Percentiles rank a stretch among this genome's conserved stretches.
Conservation (phyloP, 2,797 vertebrate species). For the Urosaurus nigricauda region DNA sequence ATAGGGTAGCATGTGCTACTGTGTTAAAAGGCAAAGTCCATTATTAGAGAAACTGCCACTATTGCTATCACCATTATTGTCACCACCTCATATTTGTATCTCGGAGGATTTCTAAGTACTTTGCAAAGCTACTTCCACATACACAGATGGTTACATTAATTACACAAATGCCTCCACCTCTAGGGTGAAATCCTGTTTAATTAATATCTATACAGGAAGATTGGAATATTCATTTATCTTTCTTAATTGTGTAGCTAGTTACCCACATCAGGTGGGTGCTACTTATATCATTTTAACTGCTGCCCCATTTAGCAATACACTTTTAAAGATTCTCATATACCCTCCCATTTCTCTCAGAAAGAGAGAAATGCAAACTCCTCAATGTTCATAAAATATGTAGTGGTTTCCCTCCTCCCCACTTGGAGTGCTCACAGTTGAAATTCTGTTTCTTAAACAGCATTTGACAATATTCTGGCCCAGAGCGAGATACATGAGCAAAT, state of each 20-base stretch:
- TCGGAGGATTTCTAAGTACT: constrained; percentile 40
- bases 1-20: neutral
- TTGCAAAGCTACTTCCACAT: constrained; percentile 29
- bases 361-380: neutral
- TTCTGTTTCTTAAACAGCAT: constrained; percentile 18
- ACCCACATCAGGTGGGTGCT: constrained; percentile 18
- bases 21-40: neutral
- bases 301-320: constrained; percentile 5
- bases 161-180: constrained; percentile 41
- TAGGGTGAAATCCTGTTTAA: constrained; percentile 44
- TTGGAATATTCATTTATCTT: constrained; percentile 44
- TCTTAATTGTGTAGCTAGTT: constrained; percentile 29
- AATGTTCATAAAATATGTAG: constrained; percentile 11
- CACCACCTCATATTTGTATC: constrained; percentile 34
- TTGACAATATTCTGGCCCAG: constrained; percentile 18
- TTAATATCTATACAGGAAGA: constrained; percentile 30
- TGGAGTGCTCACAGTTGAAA: constrained; percentile 21
- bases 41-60: constrained; percentile 20
- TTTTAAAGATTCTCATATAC: neutral
- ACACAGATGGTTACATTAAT: constrained; percentile 44
- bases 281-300: constrained; percentile 14
- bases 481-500: constrained; percentile 30
- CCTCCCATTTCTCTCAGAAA: neutral
- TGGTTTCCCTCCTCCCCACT: too few relatives aligned
- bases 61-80: constrained; percentile 9